Percentiles rank a stretch among this genome's conserved stretches.
These are phyloP conservation scores for Coluber constrictor DNA, from an alignment of 2,797 vertebrate species.

Conservation along the genomic window DNA sequence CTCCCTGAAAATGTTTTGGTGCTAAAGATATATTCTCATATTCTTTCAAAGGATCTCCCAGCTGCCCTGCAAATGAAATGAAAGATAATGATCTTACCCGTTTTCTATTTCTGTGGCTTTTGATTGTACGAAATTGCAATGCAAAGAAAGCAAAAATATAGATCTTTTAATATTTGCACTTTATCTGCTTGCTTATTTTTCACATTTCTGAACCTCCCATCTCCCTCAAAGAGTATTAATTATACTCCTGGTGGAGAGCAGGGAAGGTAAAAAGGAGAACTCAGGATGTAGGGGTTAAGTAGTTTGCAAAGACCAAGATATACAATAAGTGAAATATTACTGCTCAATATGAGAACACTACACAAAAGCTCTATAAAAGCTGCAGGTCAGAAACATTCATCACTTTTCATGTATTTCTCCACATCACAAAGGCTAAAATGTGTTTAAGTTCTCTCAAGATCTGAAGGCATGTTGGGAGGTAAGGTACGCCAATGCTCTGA, in stretches of 20 bases:
- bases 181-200: background rate
- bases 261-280: background rate
- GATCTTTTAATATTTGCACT: background rate
- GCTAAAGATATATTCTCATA: background rate
- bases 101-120: background rate
- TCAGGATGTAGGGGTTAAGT: background rate
- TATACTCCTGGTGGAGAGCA: background rate
- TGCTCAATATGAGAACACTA: background rate
- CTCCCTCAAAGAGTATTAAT: background rate
- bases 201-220: background rate
- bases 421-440: background rate
- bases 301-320: background rate
- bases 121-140: background rate
- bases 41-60: background rate
- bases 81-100: background rate
- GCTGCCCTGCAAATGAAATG: background rate
- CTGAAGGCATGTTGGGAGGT: background rate
- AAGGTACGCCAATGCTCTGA: background rate
- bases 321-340: background rate
- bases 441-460: background rate
- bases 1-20: background rate
- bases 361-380: background rate
- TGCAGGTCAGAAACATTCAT: background rate
- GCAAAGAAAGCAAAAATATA: background rate
- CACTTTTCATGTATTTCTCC: background rate